A percentile compares a stretch with the other conserved stretches of the same genome.
Conservation (phyloP, 37 sponge, comb jelly and placozoan genomes). For the Dysidea cf. avara region DNA sequence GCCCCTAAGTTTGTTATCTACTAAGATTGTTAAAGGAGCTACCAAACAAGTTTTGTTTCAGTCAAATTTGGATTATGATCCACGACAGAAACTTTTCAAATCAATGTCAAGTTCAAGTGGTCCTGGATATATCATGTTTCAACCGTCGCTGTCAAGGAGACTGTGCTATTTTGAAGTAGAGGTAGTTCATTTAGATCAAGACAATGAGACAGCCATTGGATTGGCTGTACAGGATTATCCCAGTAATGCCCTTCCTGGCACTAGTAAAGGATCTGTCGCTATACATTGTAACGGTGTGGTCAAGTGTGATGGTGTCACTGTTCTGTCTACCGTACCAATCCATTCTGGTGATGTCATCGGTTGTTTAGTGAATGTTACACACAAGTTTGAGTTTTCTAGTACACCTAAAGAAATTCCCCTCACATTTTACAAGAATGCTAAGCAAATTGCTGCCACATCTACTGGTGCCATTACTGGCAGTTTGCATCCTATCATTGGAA, state of each 20-base stretch:
- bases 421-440: too few relatives aligned
- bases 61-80: too few relatives aligned
- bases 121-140: constrained; percentile 31
- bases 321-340: neutral
- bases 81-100: too few relatives aligned
- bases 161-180: constrained; percentile 67
- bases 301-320: neutral
- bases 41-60: too few relatives aligned
- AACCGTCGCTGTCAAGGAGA: constrained; percentile 43
- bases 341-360: constrained; percentile 71
- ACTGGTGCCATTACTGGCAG: too few relatives aligned
- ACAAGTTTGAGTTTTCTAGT: constrained; percentile 28
- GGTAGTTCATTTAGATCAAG: constrained; percentile 1
- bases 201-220: constrained; percentile 29
- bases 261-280: constrained; percentile 29
- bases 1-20: too few relatives aligned
- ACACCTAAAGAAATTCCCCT: too few relatives aligned
- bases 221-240: constrained; percentile 30
- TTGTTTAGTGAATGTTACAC: constrained; percentile 25
- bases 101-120: neutral
- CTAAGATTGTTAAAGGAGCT: too few relatives aligned
- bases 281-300: constrained; percentile 14
- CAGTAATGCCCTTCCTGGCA: constrained; percentile 27
- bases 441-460: too few relatives aligned
- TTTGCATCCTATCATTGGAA: too few relatives aligned